These are phyloP conservation scores for Lamellibrachia columna DNA, from an alignment of 2,888 invertebrate species.

Conservation along the genomic window DNA sequence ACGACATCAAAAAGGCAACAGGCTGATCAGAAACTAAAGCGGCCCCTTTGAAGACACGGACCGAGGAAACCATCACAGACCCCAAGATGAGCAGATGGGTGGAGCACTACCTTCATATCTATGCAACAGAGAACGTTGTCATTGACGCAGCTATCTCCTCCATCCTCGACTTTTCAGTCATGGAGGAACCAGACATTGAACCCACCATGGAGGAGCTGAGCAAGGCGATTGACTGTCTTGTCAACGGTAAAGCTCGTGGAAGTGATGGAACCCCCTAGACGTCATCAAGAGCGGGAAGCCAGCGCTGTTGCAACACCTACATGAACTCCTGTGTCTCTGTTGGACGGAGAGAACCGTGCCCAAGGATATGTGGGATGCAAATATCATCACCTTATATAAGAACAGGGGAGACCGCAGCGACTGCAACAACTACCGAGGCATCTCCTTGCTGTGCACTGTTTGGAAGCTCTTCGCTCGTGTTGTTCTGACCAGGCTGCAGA, in stretches of 20 bases:
- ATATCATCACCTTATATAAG: not conserved
- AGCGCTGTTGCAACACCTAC: not conserved
- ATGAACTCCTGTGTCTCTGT: not conserved
- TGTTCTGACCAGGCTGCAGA: too few relatives aligned
- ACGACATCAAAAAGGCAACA: too few relatives aligned
- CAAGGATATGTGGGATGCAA: not conserved
- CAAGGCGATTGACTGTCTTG: not conserved
- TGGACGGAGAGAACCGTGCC: not conserved
- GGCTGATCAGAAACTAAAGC: too few relatives aligned
- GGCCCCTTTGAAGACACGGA: too few relatives aligned
- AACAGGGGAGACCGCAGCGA: not conserved
- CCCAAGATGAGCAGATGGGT: too few relatives aligned
- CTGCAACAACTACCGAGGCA: too few relatives aligned
- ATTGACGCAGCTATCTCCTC: too few relatives aligned
- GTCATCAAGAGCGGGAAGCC: not conserved
- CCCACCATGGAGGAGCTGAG: not conserved
- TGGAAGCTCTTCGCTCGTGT: too few relatives aligned
- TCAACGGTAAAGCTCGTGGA: not conserved
- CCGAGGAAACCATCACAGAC: too few relatives aligned
- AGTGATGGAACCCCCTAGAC: not conserved
- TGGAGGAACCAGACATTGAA: not conserved
- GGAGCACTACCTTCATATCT: too few relatives aligned
- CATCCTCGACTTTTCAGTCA: not conserved
- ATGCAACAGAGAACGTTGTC: too few relatives aligned
- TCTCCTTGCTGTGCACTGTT: not conserved